Percentiles rank a stretch among this genome's conserved stretches.
Conservation (phyloP, 1,140 invertebrate genomes). For the Drosophila subpulchrella region DNA sequence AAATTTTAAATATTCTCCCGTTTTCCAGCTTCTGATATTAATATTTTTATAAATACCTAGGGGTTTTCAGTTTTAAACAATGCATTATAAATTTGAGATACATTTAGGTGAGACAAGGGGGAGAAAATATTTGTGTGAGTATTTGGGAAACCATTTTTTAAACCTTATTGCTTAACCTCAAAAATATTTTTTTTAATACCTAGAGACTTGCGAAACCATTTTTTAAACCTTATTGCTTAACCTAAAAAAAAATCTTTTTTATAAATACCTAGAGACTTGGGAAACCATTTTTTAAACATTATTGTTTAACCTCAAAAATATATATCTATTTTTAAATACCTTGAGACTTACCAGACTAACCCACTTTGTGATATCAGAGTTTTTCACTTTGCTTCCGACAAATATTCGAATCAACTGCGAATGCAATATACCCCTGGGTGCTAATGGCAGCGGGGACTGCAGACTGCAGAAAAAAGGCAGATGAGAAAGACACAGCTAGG, state of each 20-base stretch:
- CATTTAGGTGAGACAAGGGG: no score
- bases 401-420: slow-evolving; percentile 4
- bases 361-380: not conserved
- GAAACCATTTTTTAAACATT: not conserved
- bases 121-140: no score
- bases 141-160: no score
- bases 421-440: slow-evolving; percentile 20
- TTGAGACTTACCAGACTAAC: not conserved
- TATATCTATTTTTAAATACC: not conserved
- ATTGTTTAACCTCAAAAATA: not conserved
- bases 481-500: slow-evolving; percentile 48
- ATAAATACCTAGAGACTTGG: no score
- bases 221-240: not conserved
- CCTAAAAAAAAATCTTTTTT: no score
- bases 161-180: not conserved
- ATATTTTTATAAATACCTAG: no score
- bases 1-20: not conserved
- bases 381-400: not conserved
- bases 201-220: no score
- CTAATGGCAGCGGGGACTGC: slow-evolving; percentile 23
- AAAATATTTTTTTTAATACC: no score
- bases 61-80: no score
- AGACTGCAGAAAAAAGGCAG: slow-evolving; percentile 12
- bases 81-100: no score
- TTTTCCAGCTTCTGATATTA: no score